phyloP scores from a whole-genome alignment of 2,888 invertebrate genomes.

The Dioctria rufipes region DNA sequence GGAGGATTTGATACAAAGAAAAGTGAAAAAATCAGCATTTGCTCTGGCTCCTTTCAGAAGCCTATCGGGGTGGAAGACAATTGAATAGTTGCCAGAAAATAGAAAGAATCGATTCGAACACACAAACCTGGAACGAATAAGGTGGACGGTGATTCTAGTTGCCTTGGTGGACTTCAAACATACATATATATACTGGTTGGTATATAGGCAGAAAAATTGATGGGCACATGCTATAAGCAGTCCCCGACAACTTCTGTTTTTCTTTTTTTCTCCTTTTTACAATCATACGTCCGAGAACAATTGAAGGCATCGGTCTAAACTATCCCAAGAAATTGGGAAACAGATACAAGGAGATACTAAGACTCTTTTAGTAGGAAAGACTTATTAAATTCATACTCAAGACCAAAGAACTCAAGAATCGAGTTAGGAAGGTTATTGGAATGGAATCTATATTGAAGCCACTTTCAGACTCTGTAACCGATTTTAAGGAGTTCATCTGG shows the following conservation, averaged over 20 bases:
- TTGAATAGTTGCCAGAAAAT: constrained; percentile 47
- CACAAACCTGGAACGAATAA: background rate
- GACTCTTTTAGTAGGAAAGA: background rate
- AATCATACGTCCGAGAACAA: constrained; percentile 11
- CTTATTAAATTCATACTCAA: constrained; percentile 44
- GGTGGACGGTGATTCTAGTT: too few relatives aligned
- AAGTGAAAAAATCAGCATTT: too few relatives aligned
- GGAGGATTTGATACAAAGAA: background rate
- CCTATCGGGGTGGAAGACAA: background rate
- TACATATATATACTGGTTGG: background rate
- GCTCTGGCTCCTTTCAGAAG: too few relatives aligned
- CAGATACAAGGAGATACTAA: background rate
- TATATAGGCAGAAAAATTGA: constrained; percentile 23
- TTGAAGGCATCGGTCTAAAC: background rate
- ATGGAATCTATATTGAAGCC: background rate
- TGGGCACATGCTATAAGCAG: constrained; percentile 22
- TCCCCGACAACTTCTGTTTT: background rate
- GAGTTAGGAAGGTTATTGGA: constrained; percentile 25
- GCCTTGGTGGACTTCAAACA: background rate
- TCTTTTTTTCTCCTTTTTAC: too few relatives aligned
- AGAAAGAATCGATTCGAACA: constrained; percentile 15
- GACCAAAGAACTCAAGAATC: constrained; percentile 17
- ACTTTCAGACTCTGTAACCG: constrained; percentile 45
- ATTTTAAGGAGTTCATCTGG: constrained; percentile 50
- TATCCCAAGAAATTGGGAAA: background rate